Evolutionary conservation across 2,888 invertebrate species (phyloP), one percentile per base, ranked within the genome.

Genomic region (Argyresthia goedartella): DNA sequence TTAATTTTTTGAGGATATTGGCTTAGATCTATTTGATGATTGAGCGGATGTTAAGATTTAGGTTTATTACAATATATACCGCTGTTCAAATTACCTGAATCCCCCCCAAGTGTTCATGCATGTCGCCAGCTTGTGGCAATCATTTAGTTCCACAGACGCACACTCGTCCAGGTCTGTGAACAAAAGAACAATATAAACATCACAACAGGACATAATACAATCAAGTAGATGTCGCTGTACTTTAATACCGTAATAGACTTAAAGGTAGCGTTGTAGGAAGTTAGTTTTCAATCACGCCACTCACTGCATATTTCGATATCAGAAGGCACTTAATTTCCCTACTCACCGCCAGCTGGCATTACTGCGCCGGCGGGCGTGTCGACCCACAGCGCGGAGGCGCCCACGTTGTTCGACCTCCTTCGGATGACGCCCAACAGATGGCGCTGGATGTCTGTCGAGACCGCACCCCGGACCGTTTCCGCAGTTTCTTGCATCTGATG

Each of bases 81-180:
- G n/a, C 25, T 25, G 2, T 25, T 6, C 25, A 25, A 63, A 61
- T 62, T 51, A 87, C 73, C 88, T 90, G 69, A 94, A 95, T 13
- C 93, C 92, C 7, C 97, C 97, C 89, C 95, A 96, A 3, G 90
- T 90, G 68, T 97, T 97, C 44, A 90, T 89, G 66, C 97, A 97
- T 0, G 76, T 84, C 0, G 96, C 95, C 14, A 92, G 85, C 8
- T 89, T 80, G 64, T 96, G 94, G 57, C 97, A 97, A 67, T 97
- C 96, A 69, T 97, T 95, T 39, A 95, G 76, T 11, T 95, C 95
- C 0, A 90, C 73, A 0, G 93, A 92, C 0, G 92, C 89, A 60
- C 97, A 97, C 73, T 97, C 97, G 67, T 97, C 95, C 59, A 96
- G 75, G 77, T 97, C 96, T 91, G 70, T 0, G 55, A 65, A 54